Base-by-base conservation (phyloP, 2,113 vertebrate genomes). In the Lepidothrix coronata region DNA sequence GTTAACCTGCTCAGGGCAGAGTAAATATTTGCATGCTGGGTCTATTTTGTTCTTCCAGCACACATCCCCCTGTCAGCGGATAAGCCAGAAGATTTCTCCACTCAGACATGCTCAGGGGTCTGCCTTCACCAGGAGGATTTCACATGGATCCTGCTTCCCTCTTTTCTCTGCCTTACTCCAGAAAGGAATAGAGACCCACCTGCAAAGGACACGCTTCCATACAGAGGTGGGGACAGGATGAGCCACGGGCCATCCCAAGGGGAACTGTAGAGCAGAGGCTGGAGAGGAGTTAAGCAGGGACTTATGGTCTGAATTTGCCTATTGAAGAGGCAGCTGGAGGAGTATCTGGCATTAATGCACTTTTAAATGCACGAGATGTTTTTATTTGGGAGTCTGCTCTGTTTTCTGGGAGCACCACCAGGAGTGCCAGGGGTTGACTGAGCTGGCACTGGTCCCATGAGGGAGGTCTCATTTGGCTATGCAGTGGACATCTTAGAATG, bases 11-110 rank as follows among this genome's bases (percentile, higher is more conserved):
- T 68, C 43, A 48, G 63, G 24, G 43, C 24, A 67, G 62, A 51
- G 49, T 70, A 71, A 85, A 88, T 80, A 49, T 89, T 91, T 95
- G 77, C 33, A 18, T 11, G n/a, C 39, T 58, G 21, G 82, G 58
- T 67, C 82, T 92, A 68, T 89, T 62, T 58, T 39, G 23, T 68
- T 51, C 39, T 94, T 89, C 89, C 49, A 71, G 58, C 61, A 57
- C 39, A 70, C 75, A 80, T 9, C 48, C 28, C n/a, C 9, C 27
- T 49, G 57, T 59, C 57, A 73, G 48, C n/a, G 73, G 82, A 37
- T 30, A 52, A 82, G 15, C 55, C 20, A 10, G n/a, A 49, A 74
- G 25, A 37, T 71, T 35, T 78, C 14, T 5, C 21, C 58, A 39
- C 74, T 43, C 89, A 44, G 30, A 43, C 1, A 3, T 30, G 35